These are phyloP conservation scores for Pyrgus malvae DNA, from an alignment of 2,888 invertebrate species.

Conservation along the genomic window DNA sequence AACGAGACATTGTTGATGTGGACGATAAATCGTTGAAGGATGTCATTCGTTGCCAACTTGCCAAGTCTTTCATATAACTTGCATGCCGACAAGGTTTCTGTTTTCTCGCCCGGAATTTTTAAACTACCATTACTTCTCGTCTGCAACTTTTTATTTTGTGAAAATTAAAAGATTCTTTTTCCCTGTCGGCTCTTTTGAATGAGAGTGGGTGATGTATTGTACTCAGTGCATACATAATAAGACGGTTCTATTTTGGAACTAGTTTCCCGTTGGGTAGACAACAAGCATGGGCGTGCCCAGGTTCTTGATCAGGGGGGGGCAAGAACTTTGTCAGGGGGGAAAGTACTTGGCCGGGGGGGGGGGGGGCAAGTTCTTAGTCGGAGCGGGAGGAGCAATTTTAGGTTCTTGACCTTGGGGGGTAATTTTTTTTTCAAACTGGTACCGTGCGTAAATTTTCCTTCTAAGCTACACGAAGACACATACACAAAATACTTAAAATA, in stretches of 20 bases:
- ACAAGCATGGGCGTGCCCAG: too few relatives aligned
- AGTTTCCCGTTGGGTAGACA: background rate
- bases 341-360: too few relatives aligned
- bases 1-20: constrained; percentile 37
- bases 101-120: constrained; percentile 15
- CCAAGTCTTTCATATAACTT: constrained; percentile 1
- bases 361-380: too few relatives aligned
- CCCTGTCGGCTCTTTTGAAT: constrained; percentile 15
- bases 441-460: too few relatives aligned
- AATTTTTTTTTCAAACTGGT: too few relatives aligned
- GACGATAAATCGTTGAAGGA: constrained; percentile 42
- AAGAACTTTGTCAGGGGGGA: too few relatives aligned
- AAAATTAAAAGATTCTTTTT: background rate
- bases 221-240: constrained; percentile 8
- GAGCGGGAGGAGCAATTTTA: too few relatives aligned
- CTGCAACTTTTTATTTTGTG: constrained; percentile 1
- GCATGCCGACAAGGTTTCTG: background rate
- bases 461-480: too few relatives aligned
- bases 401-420: too few relatives aligned
- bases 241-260: background rate
- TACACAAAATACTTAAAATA: too few relatives aligned
- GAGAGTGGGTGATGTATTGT: constrained; percentile 11
- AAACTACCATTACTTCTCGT: background rate
- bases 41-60: constrained; percentile 34
- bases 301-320: too few relatives aligned